These are phyloP conservation scores for Chrysolina americana DNA, from an alignment of 2,888 invertebrate species.

Conservation along the genomic window DNA sequence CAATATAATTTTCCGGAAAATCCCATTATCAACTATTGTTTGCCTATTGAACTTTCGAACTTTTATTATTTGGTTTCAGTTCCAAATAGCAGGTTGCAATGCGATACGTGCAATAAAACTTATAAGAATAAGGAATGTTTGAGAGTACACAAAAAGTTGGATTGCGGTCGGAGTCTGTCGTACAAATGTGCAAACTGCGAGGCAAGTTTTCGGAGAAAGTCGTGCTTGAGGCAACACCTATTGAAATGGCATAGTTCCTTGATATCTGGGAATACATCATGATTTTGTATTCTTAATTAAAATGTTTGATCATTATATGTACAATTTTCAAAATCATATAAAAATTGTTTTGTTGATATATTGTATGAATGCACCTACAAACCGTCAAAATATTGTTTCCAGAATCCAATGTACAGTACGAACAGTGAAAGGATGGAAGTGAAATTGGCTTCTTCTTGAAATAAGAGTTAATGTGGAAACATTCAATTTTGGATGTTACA, in stretches of 20 bases:
- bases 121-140: slow-evolving; percentile 9
- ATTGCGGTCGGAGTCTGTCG: not conserved
- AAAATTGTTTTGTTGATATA: not conserved
- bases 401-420: too few relatives aligned
- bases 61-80: not conserved
- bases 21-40: too few relatives aligned
- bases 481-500: too few relatives aligned
- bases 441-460: too few relatives aligned
- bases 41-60: too few relatives aligned
- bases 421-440: too few relatives aligned
- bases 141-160: not conserved
- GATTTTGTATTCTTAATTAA: not conserved
- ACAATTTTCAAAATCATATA: not conserved
- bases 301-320: not conserved
- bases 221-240: slow-evolving; percentile 3
- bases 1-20: too few relatives aligned
- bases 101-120: not conserved
- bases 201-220: slow-evolving; percentile 7
- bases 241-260: slow-evolving; percentile 1
- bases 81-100: not conserved
- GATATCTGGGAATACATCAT: not conserved
- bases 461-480: too few relatives aligned
- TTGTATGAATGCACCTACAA: not conserved
- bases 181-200: slow-evolving; percentile 8
- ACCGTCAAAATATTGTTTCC: too few relatives aligned